Percentiles rank a stretch among this genome's conserved stretches.
These are phyloP conservation scores for Torymus tubicola DNA, from an alignment of 2,888 invertebrate species.

Conservation along the genomic window DNA sequence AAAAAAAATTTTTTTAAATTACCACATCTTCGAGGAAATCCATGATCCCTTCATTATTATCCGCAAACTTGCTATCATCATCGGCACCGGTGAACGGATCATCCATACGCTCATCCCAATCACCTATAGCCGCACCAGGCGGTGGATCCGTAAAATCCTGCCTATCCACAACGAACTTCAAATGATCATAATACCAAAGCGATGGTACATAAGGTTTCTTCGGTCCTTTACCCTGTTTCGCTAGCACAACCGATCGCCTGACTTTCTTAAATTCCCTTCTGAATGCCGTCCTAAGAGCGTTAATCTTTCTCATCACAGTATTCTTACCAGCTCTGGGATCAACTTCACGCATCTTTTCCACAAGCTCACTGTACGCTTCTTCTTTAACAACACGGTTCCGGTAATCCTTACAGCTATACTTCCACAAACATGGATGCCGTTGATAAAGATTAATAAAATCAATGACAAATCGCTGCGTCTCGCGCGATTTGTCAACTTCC, in stretches of 20 bases:
- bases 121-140: not conserved
- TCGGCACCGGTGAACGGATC: not conserved
- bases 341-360: constrained; percentile 58
- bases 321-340: constrained; percentile 59
- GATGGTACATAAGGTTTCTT: constrained; percentile 55
- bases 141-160: constrained; percentile 46
- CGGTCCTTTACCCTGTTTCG: not conserved
- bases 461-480: constrained; percentile 58
- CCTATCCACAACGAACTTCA: constrained; percentile 61
- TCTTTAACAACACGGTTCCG: constrained; percentile 58
- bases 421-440: constrained; percentile 60
- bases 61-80: not conserved
- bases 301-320: constrained; percentile 61
- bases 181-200: constrained; percentile 61
- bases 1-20: not conserved
- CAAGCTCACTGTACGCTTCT: constrained; percentile 57
- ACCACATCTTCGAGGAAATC: constrained; percentile 46
- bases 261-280: constrained; percentile 61
- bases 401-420: constrained; percentile 60
- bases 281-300: constrained; percentile 61
- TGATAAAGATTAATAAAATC: constrained; percentile 61
- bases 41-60: constrained; percentile 16
- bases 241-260: constrained; percentile 42
- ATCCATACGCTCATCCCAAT: not conserved
- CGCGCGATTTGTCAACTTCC: constrained; percentile 16